Evolutionary conservation across 2,797 vertebrate genomes (phyloP).

Genomic region (Champsocephalus esox): DNA sequence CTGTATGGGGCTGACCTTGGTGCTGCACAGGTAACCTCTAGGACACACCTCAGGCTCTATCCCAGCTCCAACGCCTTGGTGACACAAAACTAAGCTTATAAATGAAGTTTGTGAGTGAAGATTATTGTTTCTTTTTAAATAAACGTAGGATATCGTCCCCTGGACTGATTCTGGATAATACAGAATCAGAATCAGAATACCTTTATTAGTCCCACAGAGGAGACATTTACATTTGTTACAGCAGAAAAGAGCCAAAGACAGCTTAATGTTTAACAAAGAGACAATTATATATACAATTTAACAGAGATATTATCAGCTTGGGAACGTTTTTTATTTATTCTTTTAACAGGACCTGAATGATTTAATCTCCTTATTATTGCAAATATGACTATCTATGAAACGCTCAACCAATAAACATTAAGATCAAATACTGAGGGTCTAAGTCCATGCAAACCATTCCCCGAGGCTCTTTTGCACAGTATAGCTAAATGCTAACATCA

Average conservation of each 20-base stretch:
- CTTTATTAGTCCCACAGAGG: no score
- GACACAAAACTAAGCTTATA: not conserved
- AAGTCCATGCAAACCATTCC: not conserved
- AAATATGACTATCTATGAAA: slow-evolving; percentile 8
- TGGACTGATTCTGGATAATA: slow-evolving; percentile 23
- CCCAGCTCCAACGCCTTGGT: not conserved
- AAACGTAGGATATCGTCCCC: not conserved
- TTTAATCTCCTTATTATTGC: slow-evolving; percentile 12
- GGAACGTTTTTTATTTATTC: slow-evolving; percentile 39
- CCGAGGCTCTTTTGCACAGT: not conserved
- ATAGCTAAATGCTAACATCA: not conserved
- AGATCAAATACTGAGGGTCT: not conserved
- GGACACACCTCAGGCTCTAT: not conserved
- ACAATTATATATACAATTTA: not conserved
- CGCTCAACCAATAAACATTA: not conserved
- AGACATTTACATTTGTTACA: no score
- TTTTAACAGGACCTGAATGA: slow-evolving; percentile 15
- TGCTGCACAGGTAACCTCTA: slow-evolving; percentile 39
- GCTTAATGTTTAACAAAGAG: no score
- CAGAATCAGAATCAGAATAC: not conserved
- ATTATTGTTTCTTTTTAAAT: slow-evolving; percentile 8
- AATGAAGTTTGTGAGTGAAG: slow-evolving; percentile 6
- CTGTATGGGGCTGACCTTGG: slow-evolving; percentile 12
- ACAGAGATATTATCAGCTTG: slow-evolving; percentile 29
- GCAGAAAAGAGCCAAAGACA: no score